phyloP scores from a whole-genome alignment of 2,113 vertebrate species.

The Menidia beryllina region DNA sequence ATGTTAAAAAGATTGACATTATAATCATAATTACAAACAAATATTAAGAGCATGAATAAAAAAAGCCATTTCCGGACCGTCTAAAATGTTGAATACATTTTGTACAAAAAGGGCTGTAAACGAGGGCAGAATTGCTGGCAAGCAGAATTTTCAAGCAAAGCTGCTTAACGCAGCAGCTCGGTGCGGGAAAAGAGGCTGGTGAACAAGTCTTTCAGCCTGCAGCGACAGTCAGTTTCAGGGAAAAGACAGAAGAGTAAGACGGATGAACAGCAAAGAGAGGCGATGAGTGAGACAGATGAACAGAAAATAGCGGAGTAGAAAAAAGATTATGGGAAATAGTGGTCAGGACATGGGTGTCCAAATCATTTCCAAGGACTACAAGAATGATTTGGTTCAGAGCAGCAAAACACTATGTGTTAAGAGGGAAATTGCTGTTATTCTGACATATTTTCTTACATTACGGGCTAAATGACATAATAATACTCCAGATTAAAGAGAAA shows the following conservation, averaged over 20 bases:
- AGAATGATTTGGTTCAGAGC: neutral
- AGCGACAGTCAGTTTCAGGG: slow-evolving; percentile 48
- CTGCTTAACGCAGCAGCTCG: slow-evolving; percentile 45
- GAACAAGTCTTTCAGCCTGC: slow-evolving; percentile 48
- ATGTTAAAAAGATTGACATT: neutral
- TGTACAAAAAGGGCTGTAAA: slow-evolving; percentile 31
- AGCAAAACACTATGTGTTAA: neutral
- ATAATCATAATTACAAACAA: neutral
- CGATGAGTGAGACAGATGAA: slow-evolving; percentile 68
- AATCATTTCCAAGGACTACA: slow-evolving; percentile 45
- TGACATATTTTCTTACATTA: neutral
- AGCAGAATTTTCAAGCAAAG: slow-evolving; percentile 35
- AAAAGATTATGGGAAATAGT: slow-evolving; percentile 56
- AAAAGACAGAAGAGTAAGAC: slow-evolving; percentile 59
- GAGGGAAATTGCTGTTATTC: slow-evolving; percentile 3
- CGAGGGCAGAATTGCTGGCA: slow-evolving; percentile 33
- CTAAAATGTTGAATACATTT: slow-evolving; percentile 10
- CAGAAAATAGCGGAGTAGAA: slow-evolving; percentile 48
- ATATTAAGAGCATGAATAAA: neutral
- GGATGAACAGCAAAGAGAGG: slow-evolving; percentile 54
- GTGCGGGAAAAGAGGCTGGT: slow-evolving; percentile 31
- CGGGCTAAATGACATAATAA: neutral
- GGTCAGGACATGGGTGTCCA: slow-evolving; percentile 40
- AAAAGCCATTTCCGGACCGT: neutral
- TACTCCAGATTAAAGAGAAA: neutral